Evolutionary conservation across 1,140 invertebrate genomes (phyloP), one percentile per base, ranked within the genome.

Genomic region (Drosophila bocqueti): DNA sequence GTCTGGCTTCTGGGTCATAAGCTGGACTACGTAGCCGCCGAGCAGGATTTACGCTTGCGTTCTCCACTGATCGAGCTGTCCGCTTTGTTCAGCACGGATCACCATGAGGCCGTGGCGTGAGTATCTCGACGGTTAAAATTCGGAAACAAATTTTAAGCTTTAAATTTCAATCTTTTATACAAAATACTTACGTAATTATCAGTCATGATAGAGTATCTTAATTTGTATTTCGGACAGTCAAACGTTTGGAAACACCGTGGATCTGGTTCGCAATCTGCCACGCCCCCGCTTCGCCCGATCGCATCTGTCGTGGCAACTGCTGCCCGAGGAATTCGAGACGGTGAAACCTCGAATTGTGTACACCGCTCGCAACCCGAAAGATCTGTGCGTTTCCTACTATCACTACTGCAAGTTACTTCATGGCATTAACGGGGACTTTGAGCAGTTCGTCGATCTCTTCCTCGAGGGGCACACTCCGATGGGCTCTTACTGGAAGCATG

Each of bases 351-450:
- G 97, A 96, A 95, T 99, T 2, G 96, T 99, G 52, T 99, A 99
- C 91, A 95, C 98, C 1, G 95, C 96, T 0, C 95, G 98, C 52
- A 98, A 99, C 94, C 98, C 98, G 3, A 99, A 99, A 93, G 98
- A 99, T 91, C 95, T 97, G 67, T 97, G 97, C 50, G 97, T 99
- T 0, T 99, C 98, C 0, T 98, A 97, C 90, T 99, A 97, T 91
- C 96, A 99, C 92, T 98, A 98, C 96, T 95, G 77, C 95, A 93
- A 77, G 79, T 96, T 90, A n/a, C 94, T 97, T 16, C 96, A 97
- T 74, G 94, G 95, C 10, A 93, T 96, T 0, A 95, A 95, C 63
- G 96, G 96, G 0, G 94, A 94, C 2, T 97, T 98, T 80, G 95
- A 97, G n/a, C 95, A 97, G 11, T 98, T 98, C 91, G 96, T 96